Percentiles rank a stretch among this genome's conserved stretches.
These are phyloP conservation scores for Protaetia brevitarsis DNA, from an alignment of 1,140 invertebrate genomes.

Conservation along the genomic window DNA sequence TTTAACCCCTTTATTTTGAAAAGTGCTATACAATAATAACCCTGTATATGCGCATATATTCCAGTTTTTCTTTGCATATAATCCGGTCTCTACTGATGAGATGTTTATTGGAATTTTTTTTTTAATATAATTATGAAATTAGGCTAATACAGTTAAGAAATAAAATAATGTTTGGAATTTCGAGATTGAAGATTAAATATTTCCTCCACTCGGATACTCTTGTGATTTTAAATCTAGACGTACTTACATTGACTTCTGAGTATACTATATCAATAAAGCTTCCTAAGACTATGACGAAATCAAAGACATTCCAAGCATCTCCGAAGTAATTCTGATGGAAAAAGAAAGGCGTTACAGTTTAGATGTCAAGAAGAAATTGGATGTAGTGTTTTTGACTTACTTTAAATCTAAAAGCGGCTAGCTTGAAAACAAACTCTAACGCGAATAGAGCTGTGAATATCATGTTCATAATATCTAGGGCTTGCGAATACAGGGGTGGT, in stretches of 20 bases:
- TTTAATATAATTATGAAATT: too few species aligned
- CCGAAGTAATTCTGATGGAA: constrained; percentile 94
- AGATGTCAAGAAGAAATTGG: not conserved
- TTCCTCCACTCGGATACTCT: too few species aligned
- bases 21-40: too few species aligned
- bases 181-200: too few species aligned
- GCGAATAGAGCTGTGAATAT: constrained; percentile 98
- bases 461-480: constrained; percentile 93
- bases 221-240: too few species aligned
- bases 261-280: constrained; percentile 99
- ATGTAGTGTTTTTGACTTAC: constrained; percentile 52
- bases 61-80: too few species aligned
- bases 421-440: constrained; percentile 96
- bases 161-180: too few species aligned
- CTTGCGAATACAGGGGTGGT: constrained; percentile 58
- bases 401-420: constrained; percentile 98
- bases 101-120: too few species aligned
- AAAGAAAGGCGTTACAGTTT: not conserved
- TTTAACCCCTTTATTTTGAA: too few species aligned
- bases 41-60: too few species aligned
- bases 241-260: constrained; percentile 88
- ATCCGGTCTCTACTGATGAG: too few species aligned
- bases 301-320: constrained; percentile 99
- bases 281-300: constrained; percentile 98
- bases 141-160: too few species aligned